These are phyloP conservation scores for Scaptomyza reducta DNA, from an alignment of 2,888 invertebrate species.

Conservation along the genomic window DNA sequence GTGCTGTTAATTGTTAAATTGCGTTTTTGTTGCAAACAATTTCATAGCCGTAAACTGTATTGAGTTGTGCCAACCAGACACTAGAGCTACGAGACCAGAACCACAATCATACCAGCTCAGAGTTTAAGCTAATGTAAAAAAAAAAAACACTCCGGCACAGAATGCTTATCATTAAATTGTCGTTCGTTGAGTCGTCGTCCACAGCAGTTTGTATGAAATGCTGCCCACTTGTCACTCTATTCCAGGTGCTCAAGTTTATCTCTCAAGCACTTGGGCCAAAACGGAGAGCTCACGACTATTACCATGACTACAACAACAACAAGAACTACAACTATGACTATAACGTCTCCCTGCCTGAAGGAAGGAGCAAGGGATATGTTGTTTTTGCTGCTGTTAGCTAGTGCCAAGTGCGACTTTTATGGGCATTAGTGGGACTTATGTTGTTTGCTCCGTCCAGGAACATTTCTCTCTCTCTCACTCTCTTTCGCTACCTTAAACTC, in stretches of 20 bases:
- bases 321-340: conserved; percentile 4
- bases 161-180: conserved; percentile 78
- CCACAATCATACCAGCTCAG: conserved; percentile 11
- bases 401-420: conserved; percentile 72
- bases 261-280: conserved; percentile 73
- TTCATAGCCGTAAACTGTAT: conserved; percentile 75
- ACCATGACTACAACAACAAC: conserved; percentile 4
- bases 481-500: conserved; percentile 16
- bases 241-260: conserved; percentile 77
- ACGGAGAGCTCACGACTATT: conserved; percentile 49
- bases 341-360: conserved; percentile 8
- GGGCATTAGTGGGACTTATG: conserved; percentile 78
- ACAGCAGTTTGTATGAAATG: conserved; percentile 79
- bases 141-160: conserved; percentile 31
- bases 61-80: conserved; percentile 66
- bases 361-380: conserved; percentile 11
- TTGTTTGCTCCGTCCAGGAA: conserved; percentile 67
- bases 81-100: conserved; percentile 7
- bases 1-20: conserved; percentile 80
- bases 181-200: conserved; percentile 57
- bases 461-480: conserved; percentile 23
- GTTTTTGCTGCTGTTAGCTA: conserved; percentile 14
- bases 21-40: conserved; percentile 77
- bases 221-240: conserved; percentile 79
- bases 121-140: conserved; percentile 9